Percentiles rank a stretch among this genome's conserved stretches.
phyloP scores from a whole-genome alignment of 2,888 invertebrate species.

The Alentia gelatinosa region DNA sequence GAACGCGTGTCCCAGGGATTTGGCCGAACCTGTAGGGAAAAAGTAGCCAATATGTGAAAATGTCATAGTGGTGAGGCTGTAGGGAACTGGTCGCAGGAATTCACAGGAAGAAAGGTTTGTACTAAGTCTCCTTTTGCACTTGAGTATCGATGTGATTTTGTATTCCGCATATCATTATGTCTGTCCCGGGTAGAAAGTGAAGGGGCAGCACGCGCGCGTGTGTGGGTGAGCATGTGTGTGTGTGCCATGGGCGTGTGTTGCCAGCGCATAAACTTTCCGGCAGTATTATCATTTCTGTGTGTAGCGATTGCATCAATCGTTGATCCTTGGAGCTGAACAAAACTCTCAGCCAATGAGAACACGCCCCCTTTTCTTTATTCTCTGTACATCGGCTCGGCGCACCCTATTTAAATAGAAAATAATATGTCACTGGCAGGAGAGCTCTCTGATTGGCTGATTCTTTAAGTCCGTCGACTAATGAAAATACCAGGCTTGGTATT shows the following conservation, averaged over 20 bases:
- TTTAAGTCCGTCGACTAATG: conserved; percentile 52
- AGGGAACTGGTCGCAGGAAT: too few species aligned
- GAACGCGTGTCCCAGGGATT: too few species aligned
- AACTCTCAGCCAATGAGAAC: conserved; percentile 51
- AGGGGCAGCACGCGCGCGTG: not conserved
- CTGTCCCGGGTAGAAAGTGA: conserved; percentile 6
- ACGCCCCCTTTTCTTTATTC: conserved; percentile 50
- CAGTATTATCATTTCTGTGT: conserved; percentile 46
- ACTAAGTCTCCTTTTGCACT: conserved; percentile 1
- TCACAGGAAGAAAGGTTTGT: not conserved
- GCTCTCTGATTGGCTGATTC: conserved; percentile 51
- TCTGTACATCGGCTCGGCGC: conserved; percentile 20
- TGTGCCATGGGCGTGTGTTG: not conserved
- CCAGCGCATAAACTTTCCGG: conserved; percentile 44
- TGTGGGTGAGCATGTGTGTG: not conserved
- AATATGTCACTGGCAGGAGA: conserved; percentile 40
- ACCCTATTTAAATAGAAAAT: conserved; percentile 54
- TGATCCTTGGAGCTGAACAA: conserved; percentile 39
- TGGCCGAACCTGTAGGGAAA: too few species aligned
- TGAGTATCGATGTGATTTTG: conserved; percentile 4
- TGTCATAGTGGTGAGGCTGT: too few species aligned
- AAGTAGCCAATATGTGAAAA: too few species aligned
- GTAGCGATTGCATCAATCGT: conserved; percentile 50
- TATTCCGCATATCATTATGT: conserved; percentile 29
- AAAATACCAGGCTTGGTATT: conserved; percentile 52